Evolutionary conservation across 2,888 invertebrate genomes (phyloP).

Genomic region (Ochropacha duplaris): DNA sequence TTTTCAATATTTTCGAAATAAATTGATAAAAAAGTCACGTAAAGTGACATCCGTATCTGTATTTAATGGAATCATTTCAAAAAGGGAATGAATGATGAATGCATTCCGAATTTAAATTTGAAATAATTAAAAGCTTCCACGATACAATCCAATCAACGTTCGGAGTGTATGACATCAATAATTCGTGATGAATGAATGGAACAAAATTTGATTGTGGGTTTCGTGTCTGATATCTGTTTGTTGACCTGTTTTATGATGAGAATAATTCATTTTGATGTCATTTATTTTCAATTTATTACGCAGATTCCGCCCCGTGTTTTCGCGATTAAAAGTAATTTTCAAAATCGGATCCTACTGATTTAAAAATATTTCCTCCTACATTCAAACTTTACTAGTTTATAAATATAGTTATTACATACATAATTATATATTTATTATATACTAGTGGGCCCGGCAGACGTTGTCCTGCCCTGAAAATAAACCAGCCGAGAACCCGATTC

Average conservation of each 20-base stretch:
- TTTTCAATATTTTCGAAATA: too few species aligned
- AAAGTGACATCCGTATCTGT: not conserved
- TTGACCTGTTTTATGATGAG: not conserved
- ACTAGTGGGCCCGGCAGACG: too few species aligned
- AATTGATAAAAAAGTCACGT: not conserved
- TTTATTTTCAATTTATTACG: too few species aligned
- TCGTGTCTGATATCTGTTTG: not conserved
- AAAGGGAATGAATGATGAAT: not conserved
- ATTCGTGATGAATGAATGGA: constrained; percentile 11
- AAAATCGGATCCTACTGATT: too few species aligned
- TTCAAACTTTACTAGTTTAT: too few species aligned
- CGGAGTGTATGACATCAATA: constrained; percentile 4
- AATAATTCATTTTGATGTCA: not conserved
- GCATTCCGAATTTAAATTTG: not conserved
- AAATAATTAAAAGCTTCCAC: not conserved
- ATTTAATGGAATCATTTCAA: not conserved
- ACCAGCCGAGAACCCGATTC: too few species aligned
- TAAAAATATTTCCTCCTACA: too few species aligned
- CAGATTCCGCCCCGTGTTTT: too few species aligned
- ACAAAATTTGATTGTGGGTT: constrained; percentile 11
- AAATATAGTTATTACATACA: too few species aligned
- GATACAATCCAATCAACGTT: constrained; percentile 4
- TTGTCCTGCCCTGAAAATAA: too few species aligned
- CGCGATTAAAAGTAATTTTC: too few species aligned
- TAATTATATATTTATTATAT: too few species aligned